Evolutionary conservation across 2,888 invertebrate species (phyloP), one percentile per base, ranked within the genome.

Genomic region (Lasius fuliginosus): DNA sequence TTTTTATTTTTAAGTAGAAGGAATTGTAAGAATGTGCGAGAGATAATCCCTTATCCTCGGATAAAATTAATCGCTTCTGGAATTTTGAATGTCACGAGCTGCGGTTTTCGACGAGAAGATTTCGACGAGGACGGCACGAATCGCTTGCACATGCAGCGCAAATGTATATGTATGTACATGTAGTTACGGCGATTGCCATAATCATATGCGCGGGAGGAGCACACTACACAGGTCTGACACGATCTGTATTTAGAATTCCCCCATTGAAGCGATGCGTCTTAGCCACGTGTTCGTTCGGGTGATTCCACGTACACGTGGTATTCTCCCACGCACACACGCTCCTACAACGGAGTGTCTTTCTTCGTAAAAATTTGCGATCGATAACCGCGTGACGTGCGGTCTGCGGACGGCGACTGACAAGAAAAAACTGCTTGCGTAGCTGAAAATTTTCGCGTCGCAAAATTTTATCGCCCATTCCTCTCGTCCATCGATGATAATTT

Each of bases 231-330:
- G 40, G 33, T 53, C 60, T 71, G 53, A 65, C 53, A 53, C 74
- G 42, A 40, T 73, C 89, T 71, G 79, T 81, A 88, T 88, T 89
- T 89, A 88, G 85, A 87, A 85, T 81, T 88, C 82, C 75, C 85
- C 85, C 82, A 88, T 91, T 89, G 88, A 90, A 85, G 77, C 85
- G 82, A 85, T 84, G 86, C 36, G 86, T 82, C 82, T 56, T 68
- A 82, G 86, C 85, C 91, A 90, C 91, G 90, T 90, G 90, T 91
- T 91, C 83, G 82, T 68, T 42, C 77, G 82, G 69, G 36, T 82
- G 83, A 82, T 68, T 86, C 74, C 65, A 33, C 67, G 60, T 76
- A 86, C 89, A 90, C 88, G 90, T 90, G 91, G 85, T 85, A 42
- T 73, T 83, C 84, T 88, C 89, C 85, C 90, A 90, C 84, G 83